Percentiles rank a stretch among this genome's conserved stretches.
Evolutionary conservation across 2,797 vertebrate species (phyloP).

Genomic region (Urophycis tenuis): DNA sequence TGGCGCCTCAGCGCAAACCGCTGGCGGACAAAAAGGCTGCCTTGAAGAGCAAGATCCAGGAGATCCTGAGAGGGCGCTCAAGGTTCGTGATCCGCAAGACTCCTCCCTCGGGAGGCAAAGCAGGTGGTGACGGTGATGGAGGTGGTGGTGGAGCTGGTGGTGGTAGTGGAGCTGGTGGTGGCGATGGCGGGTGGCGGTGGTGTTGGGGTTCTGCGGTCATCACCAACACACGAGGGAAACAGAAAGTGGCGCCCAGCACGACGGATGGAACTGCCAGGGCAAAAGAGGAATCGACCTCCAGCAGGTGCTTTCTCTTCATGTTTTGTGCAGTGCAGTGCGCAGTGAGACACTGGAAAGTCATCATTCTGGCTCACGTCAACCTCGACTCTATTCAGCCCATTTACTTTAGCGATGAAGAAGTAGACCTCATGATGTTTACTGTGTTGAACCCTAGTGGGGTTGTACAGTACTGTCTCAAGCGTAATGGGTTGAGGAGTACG

Average conservation of each 20-base stretch:
- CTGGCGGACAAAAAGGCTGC: slow-evolving; percentile 59
- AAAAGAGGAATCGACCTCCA: slow-evolving; percentile 31
- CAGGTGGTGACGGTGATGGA: slow-evolving; percentile 18
- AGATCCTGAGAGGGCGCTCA: slow-evolving; percentile 67
- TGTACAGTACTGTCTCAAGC: too few relatives aligned
- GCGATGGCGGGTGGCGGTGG: slow-evolving; percentile 6
- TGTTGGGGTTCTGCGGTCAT: slow-evolving; percentile 17
- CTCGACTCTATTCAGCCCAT: background rate
- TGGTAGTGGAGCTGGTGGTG: slow-evolving; percentile 15
- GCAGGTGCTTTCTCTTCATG: slow-evolving; percentile 37
- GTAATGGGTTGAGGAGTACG: too few relatives aligned
- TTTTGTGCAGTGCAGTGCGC: background rate
- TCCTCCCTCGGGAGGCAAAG: slow-evolving; percentile 15
- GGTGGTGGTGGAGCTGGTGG: slow-evolving; percentile 18
- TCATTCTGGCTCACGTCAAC: background rate
- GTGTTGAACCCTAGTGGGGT: too few relatives aligned
- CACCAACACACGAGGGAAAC: slow-evolving; percentile 22
- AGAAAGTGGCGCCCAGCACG: slow-evolving; percentile 13
- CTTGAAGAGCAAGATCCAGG: slow-evolving; percentile 66
- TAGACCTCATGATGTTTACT: too few relatives aligned
- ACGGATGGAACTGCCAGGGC: slow-evolving; percentile 13
- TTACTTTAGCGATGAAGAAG: too few relatives aligned
- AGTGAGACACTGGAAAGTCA: background rate
- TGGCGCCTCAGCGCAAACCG: slow-evolving; percentile 35
- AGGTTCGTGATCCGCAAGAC: slow-evolving; percentile 71